Conservation (phyloP, 2,797 vertebrate species). For the Pangasius larnaudii region DNA sequence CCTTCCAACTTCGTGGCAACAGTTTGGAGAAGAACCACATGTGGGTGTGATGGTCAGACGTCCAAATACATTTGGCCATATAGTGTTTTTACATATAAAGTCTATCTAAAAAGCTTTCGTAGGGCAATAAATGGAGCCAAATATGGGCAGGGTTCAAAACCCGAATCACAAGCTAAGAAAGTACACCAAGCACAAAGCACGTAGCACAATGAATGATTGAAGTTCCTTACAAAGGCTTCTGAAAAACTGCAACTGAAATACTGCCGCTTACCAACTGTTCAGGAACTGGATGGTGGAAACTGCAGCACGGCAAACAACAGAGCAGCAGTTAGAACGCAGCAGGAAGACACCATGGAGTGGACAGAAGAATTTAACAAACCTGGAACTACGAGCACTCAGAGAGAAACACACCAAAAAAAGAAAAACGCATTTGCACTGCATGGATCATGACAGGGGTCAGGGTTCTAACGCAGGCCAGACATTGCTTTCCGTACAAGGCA, state of each 20-base stretch:
- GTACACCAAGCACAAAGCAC: not conserved
- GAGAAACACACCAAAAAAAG: not conserved
- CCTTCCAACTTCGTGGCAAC: not conserved
- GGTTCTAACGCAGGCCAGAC: not conserved
- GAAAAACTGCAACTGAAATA: not conserved
- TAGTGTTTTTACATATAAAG: not conserved
- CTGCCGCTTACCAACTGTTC: too few relatives aligned
- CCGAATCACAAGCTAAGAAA: not conserved
- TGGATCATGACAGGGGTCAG: not conserved
- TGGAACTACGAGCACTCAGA: not conserved
- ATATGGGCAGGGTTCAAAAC: not conserved
- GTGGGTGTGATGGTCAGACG: not conserved
- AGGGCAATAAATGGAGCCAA: not conserved
- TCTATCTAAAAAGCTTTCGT: not conserved
- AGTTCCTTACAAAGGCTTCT: not conserved
- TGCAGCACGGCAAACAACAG: too few relatives aligned
- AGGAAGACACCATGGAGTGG: not conserved
- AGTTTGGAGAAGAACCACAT: not conserved
- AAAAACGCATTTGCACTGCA: not conserved
- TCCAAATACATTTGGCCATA: not conserved
- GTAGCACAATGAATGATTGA: not conserved
- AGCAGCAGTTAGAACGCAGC: not conserved
- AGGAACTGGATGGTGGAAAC: not conserved
- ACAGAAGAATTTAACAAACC: not conserved
- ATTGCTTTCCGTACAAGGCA: not conserved